Evolutionary conservation across 2,113 vertebrate genomes (phyloP).

Genomic region (Brachionichthys hirsutus): DNA sequence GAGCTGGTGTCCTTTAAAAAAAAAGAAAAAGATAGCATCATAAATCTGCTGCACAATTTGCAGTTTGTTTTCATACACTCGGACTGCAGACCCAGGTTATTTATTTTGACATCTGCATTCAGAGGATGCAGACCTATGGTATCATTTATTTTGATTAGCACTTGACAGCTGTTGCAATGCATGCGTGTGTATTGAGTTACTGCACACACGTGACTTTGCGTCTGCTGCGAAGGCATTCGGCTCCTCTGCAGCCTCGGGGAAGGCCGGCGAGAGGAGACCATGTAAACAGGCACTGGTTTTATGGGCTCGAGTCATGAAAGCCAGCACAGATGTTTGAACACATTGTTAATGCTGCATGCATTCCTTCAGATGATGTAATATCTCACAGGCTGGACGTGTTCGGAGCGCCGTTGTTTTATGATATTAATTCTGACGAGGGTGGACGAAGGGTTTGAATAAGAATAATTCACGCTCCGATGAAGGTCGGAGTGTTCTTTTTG

Average conservation of each 20-base stretch:
- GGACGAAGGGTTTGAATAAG: constrained; percentile 1
- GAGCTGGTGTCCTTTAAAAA: constrained; percentile 23
- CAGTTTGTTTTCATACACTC: constrained; percentile 44
- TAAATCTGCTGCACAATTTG: constrained; percentile 48
- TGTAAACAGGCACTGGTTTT: constrained; percentile 59
- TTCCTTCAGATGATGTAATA: constrained; percentile 66
- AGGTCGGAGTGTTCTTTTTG: too few species aligned
- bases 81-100: constrained; percentile 27
- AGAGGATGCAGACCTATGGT: constrained; percentile 25
- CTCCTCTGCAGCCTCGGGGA: constrained; percentile 23
- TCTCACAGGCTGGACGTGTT: constrained; percentile 48
- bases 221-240: constrained; percentile 22
- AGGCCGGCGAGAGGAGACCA: constrained; percentile 40
- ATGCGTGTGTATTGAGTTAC: constrained; percentile 24
- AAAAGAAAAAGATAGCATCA: constrained; percentile 19
- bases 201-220: constrained; percentile 29
- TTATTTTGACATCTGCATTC: constrained; percentile 55
- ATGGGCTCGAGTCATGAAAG: constrained; percentile 58
- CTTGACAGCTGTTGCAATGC: constrained; percentile 13
- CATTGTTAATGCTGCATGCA: constrained; percentile 62
- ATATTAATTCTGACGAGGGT: constrained; percentile 33
- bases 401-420: constrained; percentile 47
- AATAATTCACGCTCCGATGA: background rate
- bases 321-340: constrained; percentile 69
- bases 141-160: constrained; percentile 58